Conservation (phyloP, 2,888 invertebrate species). For the Eupithecia dodoneata region DNA sequence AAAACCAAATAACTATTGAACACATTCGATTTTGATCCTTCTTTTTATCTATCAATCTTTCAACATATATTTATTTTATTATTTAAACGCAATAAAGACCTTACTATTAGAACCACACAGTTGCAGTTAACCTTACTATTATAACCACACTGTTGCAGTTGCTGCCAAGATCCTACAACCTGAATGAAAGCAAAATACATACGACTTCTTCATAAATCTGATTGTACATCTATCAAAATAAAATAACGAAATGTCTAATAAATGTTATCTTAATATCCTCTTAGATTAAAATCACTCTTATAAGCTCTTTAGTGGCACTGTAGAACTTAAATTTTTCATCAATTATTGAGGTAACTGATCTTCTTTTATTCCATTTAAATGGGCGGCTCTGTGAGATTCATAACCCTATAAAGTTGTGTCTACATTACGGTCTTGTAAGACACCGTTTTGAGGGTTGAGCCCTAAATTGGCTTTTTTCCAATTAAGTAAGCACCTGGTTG, state of each 20-base stretch:
- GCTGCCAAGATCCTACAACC: too few species aligned
- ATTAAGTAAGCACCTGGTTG: conserved; percentile 71
- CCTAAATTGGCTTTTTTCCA: conserved; percentile 72
- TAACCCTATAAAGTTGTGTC: conserved; percentile 55
- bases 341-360: neutral
- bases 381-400: conserved; percentile 29
- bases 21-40: neutral
- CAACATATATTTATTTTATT: neutral
- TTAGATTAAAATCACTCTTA: neutral
- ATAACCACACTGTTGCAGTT: neutral
- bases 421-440: conserved; percentile 54
- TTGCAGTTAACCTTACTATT: neutral
- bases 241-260: neutral
- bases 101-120: neutral
- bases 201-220: neutral
- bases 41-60: neutral
- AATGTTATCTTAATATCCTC: neutral
- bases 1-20: neutral
- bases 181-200: neutral
- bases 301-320: too few species aligned
- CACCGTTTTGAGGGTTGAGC: conserved; percentile 51
- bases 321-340: neutral
- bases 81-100: neutral
- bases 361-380: neutral
- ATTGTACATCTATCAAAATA: neutral